Base-by-base conservation (phyloP, 2,888 invertebrate species). In the Acanthosepion lycidas region DNA sequence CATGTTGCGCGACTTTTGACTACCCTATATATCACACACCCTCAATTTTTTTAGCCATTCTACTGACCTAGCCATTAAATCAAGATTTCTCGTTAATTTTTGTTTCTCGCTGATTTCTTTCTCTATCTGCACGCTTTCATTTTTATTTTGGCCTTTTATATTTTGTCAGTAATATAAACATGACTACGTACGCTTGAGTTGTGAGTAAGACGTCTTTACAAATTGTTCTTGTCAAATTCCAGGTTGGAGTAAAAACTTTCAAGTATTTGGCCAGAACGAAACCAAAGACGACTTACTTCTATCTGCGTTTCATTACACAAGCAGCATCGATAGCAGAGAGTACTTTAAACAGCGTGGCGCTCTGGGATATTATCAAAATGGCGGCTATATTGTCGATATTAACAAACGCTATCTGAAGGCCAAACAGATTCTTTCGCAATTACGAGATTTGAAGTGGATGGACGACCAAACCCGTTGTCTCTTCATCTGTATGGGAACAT, bases 381-480 rank as follows among this genome's bases (percentile, higher is more conserved):
- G 95, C 2, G 95, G 95, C 23, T 95, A 95, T 93, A 94, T 94
- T 3, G 94, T 95, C 6, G 94, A 95, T 20, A 94, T 95, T 91
- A 94, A 95, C 42, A 94, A 91, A 20, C 95, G 95, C 26, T 95
- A 94, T 20, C 78, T 94, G 28, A 42, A 94, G 20, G 95, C 95
- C 6, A 48, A 94, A 78, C 91, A 92, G 6, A 94, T 95, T 5
- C 20, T 95, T 20, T 51, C 94, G 12, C 20, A 49, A 0, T 93
- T 96, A 20, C 91, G 94, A 42, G 28, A 23, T 6, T 33, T 95
- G 6, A 94, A 94, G n/a, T 96, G 96, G 96, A 93, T 96, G 28
- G 96, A 96, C 55, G 64, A 91, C n/a, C 59, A 92, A 12, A 96
- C 95, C 28, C 94, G 96, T 15, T 95, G 95, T 1, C 92, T 96